Conservation (phyloP, 2,797 vertebrate genomes). For the Anguilla marmorata region DNA sequence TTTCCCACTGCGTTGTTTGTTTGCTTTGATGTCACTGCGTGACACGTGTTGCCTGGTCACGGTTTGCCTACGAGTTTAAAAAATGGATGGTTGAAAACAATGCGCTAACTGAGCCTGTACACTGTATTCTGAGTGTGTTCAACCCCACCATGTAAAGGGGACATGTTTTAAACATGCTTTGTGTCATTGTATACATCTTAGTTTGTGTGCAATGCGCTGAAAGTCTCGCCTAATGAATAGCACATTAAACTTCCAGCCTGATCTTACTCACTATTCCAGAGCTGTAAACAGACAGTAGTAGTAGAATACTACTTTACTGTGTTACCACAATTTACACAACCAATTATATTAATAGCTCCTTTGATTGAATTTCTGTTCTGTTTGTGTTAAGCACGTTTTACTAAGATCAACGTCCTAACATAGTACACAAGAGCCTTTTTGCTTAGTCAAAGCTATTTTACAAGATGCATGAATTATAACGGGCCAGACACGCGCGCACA, state of each 20-base stretch:
- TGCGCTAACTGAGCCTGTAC: neutral
- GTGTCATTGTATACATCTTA: neutral
- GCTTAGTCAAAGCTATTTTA: conserved; percentile 47
- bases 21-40: neutral
- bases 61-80: neutral
- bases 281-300: neutral
- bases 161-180: neutral
- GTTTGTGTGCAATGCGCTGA: neutral
- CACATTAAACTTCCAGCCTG: neutral
- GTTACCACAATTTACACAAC: neutral
- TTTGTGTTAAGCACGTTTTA: conserved; percentile 52
- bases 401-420: conserved; percentile 15
- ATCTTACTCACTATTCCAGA: neutral
- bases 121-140: neutral
- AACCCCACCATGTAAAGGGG: neutral
- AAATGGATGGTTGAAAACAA: neutral
- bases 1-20: conserved; percentile 15
- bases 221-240: conserved; percentile 2
- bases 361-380: neutral
- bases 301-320: neutral
- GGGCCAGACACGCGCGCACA: neutral
- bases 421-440: neutral
- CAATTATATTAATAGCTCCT: neutral
- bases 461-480: conserved; percentile 26
- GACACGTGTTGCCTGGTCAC: neutral